Conservation (phyloP, 35 echinoderm and acorn worm species). For the Acanthaster planci region DNA sequence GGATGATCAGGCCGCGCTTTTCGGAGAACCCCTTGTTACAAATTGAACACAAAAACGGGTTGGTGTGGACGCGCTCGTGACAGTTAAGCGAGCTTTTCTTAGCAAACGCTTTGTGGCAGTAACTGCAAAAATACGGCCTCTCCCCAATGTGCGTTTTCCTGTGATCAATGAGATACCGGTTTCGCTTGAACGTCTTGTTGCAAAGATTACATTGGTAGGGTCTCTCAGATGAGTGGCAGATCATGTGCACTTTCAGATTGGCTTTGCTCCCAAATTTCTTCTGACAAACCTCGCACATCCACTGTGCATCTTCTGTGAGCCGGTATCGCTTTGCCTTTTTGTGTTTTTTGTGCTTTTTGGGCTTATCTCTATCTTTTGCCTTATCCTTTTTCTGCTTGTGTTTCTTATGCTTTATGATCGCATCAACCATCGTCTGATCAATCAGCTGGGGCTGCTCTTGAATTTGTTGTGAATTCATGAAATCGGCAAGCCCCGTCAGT, state of each 20-base stretch:
- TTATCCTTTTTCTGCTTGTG: conserved; percentile 26
- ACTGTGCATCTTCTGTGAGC: conserved; percentile 18
- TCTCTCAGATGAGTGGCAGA: neutral
- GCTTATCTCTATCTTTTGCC: neutral
- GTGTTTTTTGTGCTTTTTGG: neutral
- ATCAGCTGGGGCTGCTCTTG: conserved; percentile 18
- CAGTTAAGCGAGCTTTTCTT: conserved; percentile 8
- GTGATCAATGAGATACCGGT: conserved; percentile 22
- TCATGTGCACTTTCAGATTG: conserved; percentile 18
- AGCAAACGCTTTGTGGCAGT: conserved; percentile 25
- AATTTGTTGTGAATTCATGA: conserved; percentile 20
- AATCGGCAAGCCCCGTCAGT: neutral
- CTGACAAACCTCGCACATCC: conserved; percentile 5
- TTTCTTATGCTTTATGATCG: conserved; percentile 23
- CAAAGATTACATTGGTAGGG: conserved; percentile 4
- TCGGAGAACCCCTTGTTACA: conserved; percentile 32
- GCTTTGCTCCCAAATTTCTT: conserved; percentile 5
- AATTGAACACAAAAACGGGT: conserved; percentile 18
- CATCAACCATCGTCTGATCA: conserved; percentile 1
- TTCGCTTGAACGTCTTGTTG: conserved; percentile 15
- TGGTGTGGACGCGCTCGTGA: conserved; percentile 28
- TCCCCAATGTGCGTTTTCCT: conserved; percentile 7
- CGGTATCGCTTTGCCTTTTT: neutral
- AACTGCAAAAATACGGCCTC: neutral
- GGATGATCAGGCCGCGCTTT: conserved; percentile 17